Percentiles rank a stretch among this genome's conserved stretches.
phyloP scores from a whole-genome alignment of 2,113 vertebrate genomes.

The Parotia lawesii region DNA sequence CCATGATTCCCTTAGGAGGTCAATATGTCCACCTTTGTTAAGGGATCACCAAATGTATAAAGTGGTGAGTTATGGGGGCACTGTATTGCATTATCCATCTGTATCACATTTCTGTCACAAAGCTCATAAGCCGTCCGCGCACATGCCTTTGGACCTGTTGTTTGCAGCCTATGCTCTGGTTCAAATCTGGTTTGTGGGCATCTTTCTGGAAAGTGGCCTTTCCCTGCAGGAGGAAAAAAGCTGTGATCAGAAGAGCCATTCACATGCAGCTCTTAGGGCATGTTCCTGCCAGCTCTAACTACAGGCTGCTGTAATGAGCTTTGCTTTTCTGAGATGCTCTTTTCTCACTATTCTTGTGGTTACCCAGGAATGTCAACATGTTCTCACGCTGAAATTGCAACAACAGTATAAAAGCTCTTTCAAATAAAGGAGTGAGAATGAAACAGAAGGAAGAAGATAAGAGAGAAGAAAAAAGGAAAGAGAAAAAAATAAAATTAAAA shows the following conservation, averaged over 20 bases:
- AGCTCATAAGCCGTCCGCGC: background rate
- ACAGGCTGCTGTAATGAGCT: background rate
- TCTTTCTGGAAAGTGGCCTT: background rate
- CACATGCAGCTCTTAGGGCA: background rate
- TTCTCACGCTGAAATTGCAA: background rate
- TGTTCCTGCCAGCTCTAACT: background rate
- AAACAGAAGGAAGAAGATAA: background rate
- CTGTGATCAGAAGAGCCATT: background rate
- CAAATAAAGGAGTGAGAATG: background rate
- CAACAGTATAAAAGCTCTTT: background rate
- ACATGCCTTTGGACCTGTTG: background rate
- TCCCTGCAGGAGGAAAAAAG: background rate
- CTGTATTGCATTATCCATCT: background rate
- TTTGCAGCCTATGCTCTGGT: background rate
- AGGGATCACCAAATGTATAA: background rate
- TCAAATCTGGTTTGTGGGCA: background rate
- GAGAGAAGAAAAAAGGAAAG: background rate
- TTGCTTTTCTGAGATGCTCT: background rate
- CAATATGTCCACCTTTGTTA: background rate
- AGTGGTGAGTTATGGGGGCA: background rate
- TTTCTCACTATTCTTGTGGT: background rate
- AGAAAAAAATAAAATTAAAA: background rate
- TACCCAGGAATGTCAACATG: background rate
- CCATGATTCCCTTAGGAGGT: background rate
- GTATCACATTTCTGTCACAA: background rate